Evolutionary conservation across 1,140 invertebrate species (phyloP), one percentile per base, ranked within the genome.

Genomic region (Formica selysi): DNA sequence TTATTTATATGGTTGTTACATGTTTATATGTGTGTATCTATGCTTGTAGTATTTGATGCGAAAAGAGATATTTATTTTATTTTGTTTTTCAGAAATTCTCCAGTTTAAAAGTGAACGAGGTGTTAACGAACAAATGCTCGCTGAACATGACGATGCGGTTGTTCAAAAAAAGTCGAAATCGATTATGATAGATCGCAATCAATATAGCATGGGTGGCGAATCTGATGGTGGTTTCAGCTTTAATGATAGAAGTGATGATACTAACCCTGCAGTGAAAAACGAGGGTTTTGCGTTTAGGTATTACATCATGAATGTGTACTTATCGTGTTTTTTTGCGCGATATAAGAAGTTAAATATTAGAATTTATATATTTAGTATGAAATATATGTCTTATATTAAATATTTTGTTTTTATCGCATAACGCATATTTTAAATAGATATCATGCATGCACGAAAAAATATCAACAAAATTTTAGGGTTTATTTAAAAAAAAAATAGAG

Each of bases 81-180:
- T 19, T 73, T 29, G 61, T 90, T 90, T 90, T 90, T 65, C 89
- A 94, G 94, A 94, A 87, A 91, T 94, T 38, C 86, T 94, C 8
- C 92, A 94, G 59, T 94, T 94, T 86, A 94, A 93, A 76, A 93
- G 89, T 62, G 87, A 91, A 61, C 86, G 91, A 70, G 87, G 90
- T 59, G 68, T 65, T 29, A 80, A 86, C 51, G 76, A 88, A 36
- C 86, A 81, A 16, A 32, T 76, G 7, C 41, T 81, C n/a, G 74
- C 16, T n/a, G 85, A 79, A 65, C 71, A 91, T 29, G 86, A 91
- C 67, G 81, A 91, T 71, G 62, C 78, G 22, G 54, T 87, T 7
- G 64, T 85, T 68, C 41, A 86, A 44, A 87, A 86, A 51, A 93
- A 92, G 76, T 76, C 91, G 22, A 86, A 91, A 57, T 70, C 87